Percentiles rank a stretch among this genome's conserved stretches.
These are phyloP conservation scores for Phalacrocorax aristotelis DNA, from an alignment of 2,113 vertebrate species.

Conservation along the genomic window DNA sequence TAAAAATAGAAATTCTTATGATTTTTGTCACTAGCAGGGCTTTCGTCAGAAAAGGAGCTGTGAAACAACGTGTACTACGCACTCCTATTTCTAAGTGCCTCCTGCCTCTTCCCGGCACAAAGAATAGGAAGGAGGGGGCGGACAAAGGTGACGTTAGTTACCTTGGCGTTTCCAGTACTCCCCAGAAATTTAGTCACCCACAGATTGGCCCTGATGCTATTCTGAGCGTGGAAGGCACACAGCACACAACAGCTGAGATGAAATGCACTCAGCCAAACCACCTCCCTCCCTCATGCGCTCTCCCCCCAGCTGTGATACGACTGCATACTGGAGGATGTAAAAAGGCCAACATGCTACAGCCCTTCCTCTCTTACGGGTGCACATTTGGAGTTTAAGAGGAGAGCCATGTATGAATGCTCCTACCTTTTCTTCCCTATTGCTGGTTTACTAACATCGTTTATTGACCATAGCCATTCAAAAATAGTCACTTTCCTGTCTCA, in stretches of 20 bases:
- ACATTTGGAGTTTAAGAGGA: not conserved
- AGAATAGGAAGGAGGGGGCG: not conserved
- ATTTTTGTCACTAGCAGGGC: not conserved
- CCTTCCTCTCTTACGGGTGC: rapidly evolving
- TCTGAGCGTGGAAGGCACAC: not conserved
- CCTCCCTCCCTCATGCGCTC: not conserved
- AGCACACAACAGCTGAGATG: not conserved
- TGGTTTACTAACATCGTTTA: rapidly evolving
- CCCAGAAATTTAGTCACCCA: not conserved
- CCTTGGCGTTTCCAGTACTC: not conserved
- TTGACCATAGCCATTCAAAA: not conserved
- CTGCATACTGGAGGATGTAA: not conserved
- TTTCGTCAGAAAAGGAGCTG: not conserved
- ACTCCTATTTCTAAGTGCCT: not conserved
- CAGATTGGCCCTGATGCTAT: not conserved
- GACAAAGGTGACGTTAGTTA: not conserved
- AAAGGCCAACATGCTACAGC: rapidly evolving
- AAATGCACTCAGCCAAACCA: not conserved
- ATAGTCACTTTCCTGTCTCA: not conserved
- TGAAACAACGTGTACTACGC: rapidly evolving
- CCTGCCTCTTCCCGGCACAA: not conserved
- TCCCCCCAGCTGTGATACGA: not conserved
- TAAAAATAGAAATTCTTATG: not conserved
- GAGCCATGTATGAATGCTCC: rapidly evolving
- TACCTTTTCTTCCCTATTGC: not conserved